Percentiles rank a stretch among this genome's conserved stretches.
phyloP scores from a whole-genome alignment of 2,113 vertebrate species.

The Pachyramphus minor region DNA sequence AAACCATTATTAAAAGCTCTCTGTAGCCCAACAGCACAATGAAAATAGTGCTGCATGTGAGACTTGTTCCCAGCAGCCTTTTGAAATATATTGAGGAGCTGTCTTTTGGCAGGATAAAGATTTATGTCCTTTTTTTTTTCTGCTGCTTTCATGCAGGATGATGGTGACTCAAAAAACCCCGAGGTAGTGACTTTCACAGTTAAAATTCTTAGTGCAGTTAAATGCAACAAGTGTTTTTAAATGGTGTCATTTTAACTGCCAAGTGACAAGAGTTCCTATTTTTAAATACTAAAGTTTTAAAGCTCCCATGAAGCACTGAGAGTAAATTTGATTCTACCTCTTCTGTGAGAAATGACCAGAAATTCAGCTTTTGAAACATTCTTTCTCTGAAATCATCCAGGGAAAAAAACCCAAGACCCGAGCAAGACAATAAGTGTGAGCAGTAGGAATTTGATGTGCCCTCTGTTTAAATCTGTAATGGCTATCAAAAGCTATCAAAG shows the following conservation, averaged over 20 bases:
- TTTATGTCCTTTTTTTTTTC: not conserved
- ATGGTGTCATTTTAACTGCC: not conserved
- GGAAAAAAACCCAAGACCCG: not conserved
- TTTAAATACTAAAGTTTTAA: not conserved
- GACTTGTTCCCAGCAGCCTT: not conserved
- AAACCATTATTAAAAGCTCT: not conserved
- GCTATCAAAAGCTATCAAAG: no score
- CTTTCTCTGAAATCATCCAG: not conserved
- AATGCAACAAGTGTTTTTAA: not conserved
- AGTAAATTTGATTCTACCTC: not conserved
- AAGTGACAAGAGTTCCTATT: not conserved
- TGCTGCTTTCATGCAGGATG: not conserved
- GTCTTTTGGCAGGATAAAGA: not conserved
- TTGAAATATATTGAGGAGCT: not conserved
- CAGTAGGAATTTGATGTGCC: not conserved
- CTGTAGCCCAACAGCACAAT: not conserved
- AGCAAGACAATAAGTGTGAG: not conserved
- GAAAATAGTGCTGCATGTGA: accelerated
- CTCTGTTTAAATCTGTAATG: not conserved
- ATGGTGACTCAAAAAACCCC: not conserved
- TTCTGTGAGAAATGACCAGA: not conserved
- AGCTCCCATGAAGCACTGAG: not conserved
- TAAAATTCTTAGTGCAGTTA: not conserved
- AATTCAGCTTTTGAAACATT: not conserved
- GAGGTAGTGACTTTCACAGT: not conserved